These are phyloP conservation scores for Eciton burchellii DNA, from an alignment of 1,140 invertebrate species.

Conservation along the genomic window DNA sequence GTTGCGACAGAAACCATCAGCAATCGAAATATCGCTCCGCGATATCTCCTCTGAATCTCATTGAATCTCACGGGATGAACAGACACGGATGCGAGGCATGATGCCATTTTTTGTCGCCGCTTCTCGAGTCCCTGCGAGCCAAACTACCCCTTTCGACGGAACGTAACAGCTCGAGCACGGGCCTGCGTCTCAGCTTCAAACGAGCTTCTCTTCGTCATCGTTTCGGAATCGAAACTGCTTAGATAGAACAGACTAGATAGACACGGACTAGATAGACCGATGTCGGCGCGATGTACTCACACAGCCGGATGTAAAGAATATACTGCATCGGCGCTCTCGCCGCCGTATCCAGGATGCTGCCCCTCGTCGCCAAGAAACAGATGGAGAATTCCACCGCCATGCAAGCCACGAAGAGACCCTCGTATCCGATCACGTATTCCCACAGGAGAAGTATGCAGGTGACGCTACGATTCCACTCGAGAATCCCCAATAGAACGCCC, in stretches of 20 bases:
- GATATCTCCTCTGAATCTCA: background rate
- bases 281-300: slow-evolving; percentile 86
- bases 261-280: background rate
- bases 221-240: too few species aligned
- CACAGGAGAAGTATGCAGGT: slow-evolving; percentile 88
- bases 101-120: background rate
- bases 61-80: background rate
- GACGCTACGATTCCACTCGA: slow-evolving; percentile 87
- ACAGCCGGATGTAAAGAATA: slow-evolving; percentile 92
- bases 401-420: slow-evolving; percentile 89
- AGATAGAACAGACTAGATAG: too few species aligned
- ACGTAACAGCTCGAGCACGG: too few species aligned
- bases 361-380: slow-evolving; percentile 91
- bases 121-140: background rate
- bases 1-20: slow-evolving; percentile 35
- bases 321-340: slow-evolving; percentile 92
- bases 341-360: slow-evolving; percentile 92
- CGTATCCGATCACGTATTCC: slow-evolving; percentile 90
- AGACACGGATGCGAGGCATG: background rate
- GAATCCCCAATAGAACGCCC: slow-evolving; percentile 87
- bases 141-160: too few species aligned
- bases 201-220: too few species aligned
- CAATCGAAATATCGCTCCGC: background rate
- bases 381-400: slow-evolving; percentile 91
- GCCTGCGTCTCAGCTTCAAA: too few species aligned